Evolutionary conservation across 30 jellyfish, hydroid and myxozoan genomes (phyloP).

Genomic region (Hydractinia echinata): DNA sequence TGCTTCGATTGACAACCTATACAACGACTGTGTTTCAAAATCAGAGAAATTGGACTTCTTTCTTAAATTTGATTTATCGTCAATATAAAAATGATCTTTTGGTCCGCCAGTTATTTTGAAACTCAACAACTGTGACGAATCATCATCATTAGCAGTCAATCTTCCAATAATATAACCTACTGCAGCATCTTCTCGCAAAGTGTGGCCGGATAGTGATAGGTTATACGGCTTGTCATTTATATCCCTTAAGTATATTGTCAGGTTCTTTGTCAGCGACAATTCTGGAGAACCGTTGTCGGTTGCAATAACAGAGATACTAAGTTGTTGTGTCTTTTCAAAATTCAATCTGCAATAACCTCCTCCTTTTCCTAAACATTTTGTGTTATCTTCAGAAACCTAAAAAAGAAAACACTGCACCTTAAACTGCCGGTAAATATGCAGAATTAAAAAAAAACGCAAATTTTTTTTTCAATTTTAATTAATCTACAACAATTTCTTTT

Average conservation of each 20-base stretch:
- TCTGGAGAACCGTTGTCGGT: slow-evolving; percentile 72
- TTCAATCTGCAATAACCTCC: slow-evolving; percentile 44
- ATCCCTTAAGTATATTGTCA: slow-evolving; percentile 44
- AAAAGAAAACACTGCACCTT: neutral
- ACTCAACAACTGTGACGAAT: slow-evolving; percentile 38
- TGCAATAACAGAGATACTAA: slow-evolving; percentile 30
- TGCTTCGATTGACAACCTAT: slow-evolving; percentile 42
- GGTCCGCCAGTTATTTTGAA: slow-evolving; percentile 42
- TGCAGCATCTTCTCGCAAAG: slow-evolving; percentile 57
- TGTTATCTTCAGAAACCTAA: slow-evolving; percentile 59
- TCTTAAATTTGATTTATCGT: slow-evolving; percentile 34
- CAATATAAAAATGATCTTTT: slow-evolving; percentile 49
- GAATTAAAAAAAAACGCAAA: no score
- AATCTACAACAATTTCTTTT: no score
- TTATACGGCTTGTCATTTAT: slow-evolving; percentile 79
- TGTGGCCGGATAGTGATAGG: slow-evolving; percentile 43
- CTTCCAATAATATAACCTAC: slow-evolving; percentile 52
- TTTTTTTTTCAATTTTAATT: no score
- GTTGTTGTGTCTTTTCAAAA: slow-evolving; percentile 38
- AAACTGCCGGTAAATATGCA: no score
- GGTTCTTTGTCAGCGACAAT: slow-evolving; percentile 42
- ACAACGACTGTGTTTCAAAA: slow-evolving; percentile 35
- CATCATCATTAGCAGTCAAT: slow-evolving; percentile 66
- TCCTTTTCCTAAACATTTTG: slow-evolving; percentile 51
- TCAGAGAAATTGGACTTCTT: slow-evolving; percentile 48